Conservation (phyloP, 2,888 invertebrate genomes). For the Erpobdella octoculata region DNA sequence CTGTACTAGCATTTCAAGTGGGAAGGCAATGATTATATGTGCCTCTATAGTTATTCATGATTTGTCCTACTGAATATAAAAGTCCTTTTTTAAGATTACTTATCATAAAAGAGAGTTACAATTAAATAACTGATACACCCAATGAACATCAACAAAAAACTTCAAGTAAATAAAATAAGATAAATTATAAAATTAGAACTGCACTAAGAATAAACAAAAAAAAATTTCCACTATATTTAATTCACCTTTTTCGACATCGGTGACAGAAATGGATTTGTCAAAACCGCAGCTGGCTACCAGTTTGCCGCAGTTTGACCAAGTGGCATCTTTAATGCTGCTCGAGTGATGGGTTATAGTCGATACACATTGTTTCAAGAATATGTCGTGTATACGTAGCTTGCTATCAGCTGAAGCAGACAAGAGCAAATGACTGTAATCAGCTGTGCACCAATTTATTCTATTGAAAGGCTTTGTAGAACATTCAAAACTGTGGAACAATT, state of each 20-base stretch:
- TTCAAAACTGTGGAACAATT: neutral
- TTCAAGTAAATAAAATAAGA: too few relatives aligned
- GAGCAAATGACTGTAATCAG: conserved; percentile 46
- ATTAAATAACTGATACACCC: too few relatives aligned
- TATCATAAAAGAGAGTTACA: too few relatives aligned
- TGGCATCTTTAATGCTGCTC: conserved; percentile 47
- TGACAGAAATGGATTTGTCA: conserved; percentile 45
- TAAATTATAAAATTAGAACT: too few relatives aligned
- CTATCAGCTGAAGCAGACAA: conserved; percentile 48
- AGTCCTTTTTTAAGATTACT: too few relatives aligned
- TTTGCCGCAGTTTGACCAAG: conserved; percentile 45
- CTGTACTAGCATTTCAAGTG: too few relatives aligned
- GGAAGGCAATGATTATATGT: too few relatives aligned
- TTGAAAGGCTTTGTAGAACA: conserved; percentile 44
- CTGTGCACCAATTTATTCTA: conserved; percentile 45
- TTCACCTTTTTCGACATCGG: conserved; percentile 48
- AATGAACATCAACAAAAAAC: too few relatives aligned
- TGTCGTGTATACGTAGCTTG: conserved; percentile 48
- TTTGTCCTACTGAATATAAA: too few relatives aligned
- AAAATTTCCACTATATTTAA: neutral
- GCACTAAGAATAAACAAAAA: neutral
- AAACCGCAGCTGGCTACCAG: conserved; percentile 46
- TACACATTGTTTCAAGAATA: conserved; percentile 42
- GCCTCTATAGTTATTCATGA: too few relatives aligned
- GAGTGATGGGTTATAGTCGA: conserved; percentile 40